Conservation (phyloP, 2,113 vertebrate species). For the Dendropsophus ebraccatus region DNA sequence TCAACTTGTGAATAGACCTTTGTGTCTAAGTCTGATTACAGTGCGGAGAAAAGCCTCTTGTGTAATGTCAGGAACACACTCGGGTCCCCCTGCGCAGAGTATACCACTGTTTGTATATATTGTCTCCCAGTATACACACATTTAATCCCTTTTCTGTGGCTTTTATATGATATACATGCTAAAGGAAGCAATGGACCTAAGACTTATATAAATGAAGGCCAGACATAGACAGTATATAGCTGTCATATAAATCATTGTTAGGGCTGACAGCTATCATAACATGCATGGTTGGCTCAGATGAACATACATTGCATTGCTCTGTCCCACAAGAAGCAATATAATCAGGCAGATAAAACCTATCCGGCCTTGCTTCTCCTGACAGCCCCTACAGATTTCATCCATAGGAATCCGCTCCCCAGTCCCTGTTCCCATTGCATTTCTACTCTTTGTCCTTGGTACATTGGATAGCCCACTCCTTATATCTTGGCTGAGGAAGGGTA, state of each 20-base stretch:
- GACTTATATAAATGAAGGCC: neutral
- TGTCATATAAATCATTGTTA: neutral
- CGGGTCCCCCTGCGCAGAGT: neutral
- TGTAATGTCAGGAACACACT: constrained; percentile 26
- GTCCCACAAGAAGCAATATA: neutral
- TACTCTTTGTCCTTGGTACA: too few relatives aligned
- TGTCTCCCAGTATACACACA: neutral
- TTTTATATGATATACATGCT: neutral
- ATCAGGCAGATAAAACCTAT: neutral
- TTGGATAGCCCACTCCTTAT: too few relatives aligned
- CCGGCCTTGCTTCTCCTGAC: too few relatives aligned
- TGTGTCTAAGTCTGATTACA: constrained; percentile 36
- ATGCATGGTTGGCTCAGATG: neutral
- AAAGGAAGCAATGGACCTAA: neutral
- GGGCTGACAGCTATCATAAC: neutral
- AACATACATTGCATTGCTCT: neutral
- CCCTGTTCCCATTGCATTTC: too few relatives aligned
- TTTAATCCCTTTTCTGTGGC: neutral
- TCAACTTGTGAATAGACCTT: constrained; percentile 44
- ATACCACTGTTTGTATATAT: constrained; percentile 16
- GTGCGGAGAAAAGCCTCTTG: constrained; percentile 44
- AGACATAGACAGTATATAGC: neutral
- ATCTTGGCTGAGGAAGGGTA: too few relatives aligned
- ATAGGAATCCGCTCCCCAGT: too few relatives aligned
- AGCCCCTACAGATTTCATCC: too few relatives aligned